phyloP scores from a whole-genome alignment of 2,888 invertebrate genomes.

The Erpobdella octoculata region DNA sequence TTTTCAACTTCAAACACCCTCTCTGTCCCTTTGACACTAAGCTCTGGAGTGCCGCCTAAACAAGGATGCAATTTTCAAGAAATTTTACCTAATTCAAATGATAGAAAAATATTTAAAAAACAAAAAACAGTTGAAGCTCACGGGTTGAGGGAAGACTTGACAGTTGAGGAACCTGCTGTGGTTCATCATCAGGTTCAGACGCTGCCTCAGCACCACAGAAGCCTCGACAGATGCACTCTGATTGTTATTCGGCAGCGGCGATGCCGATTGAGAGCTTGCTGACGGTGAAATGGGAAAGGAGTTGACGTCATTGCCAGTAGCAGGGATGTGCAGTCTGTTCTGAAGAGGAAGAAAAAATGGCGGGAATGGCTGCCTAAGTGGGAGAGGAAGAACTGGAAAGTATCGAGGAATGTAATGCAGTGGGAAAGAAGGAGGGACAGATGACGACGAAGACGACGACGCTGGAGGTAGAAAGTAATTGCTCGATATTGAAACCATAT shows the following conservation, averaged over 20 bases:
- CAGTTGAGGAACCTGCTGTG: slow-evolving; percentile 13
- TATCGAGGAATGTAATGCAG: slow-evolving; percentile 9
- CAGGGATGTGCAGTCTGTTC: background rate
- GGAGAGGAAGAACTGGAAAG: slow-evolving; percentile 13
- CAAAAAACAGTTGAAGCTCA: too few relatives aligned
- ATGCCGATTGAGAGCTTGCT: background rate
- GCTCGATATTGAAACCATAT: background rate
- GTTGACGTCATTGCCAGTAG: slow-evolving; percentile 1
- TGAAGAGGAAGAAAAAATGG: slow-evolving; percentile 16
- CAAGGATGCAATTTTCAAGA: too few relatives aligned
- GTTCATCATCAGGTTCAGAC: slow-evolving; percentile 14
- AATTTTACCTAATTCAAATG: too few relatives aligned
- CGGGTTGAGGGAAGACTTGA: background rate
- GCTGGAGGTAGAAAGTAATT: background rate
- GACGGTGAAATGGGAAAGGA: background rate
- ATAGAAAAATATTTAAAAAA: too few relatives aligned
- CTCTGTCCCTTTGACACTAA: too few relatives aligned
- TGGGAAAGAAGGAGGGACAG: background rate
- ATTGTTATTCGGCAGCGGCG: background rate
- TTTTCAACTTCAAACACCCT: too few relatives aligned
- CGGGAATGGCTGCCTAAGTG: background rate
- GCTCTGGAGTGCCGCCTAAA: too few relatives aligned
- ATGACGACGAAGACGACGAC: background rate
- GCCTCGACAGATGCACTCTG: background rate
- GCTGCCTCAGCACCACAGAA: background rate